phyloP scores from a whole-genome alignment of 2,888 invertebrate genomes.

The Noctua fimbriata region DNA sequence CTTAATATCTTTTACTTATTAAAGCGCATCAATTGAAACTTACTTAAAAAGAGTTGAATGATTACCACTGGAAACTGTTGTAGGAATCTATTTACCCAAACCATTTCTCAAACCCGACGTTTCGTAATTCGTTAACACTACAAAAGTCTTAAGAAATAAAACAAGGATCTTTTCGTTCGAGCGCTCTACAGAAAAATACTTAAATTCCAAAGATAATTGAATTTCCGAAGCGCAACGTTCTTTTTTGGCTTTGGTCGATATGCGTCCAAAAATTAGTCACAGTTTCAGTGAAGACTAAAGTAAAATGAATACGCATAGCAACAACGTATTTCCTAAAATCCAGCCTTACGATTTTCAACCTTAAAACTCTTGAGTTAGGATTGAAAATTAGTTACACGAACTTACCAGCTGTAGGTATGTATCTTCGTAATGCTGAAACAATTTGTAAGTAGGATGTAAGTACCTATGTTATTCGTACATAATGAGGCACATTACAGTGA shows the following conservation, averaged over 20 bases:
- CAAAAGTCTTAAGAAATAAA: neutral
- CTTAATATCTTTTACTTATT: no score
- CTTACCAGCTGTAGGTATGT: constrained; percentile 13
- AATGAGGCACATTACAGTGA: constrained; percentile 55
- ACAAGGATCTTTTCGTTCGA: constrained; percentile 6
- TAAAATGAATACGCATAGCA: constrained; percentile 63
- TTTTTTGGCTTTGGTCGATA: constrained; percentile 40
- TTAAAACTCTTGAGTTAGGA: neutral
- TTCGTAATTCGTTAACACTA: neutral
- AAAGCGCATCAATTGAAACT: no score
- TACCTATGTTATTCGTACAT: constrained; percentile 36
- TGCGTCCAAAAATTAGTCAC: constrained; percentile 60
- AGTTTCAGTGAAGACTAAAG: constrained; percentile 50
- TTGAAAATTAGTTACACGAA: constrained; percentile 29
- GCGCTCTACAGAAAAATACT: constrained; percentile 4
- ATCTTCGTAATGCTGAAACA: constrained; percentile 46
- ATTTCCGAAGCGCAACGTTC: constrained; percentile 53
- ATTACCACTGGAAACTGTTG: neutral
- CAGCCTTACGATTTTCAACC: constrained; percentile 30
- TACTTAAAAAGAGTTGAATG: neutral
- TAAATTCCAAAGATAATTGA: constrained; percentile 47
- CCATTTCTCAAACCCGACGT: no score
- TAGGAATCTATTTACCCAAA: neutral
- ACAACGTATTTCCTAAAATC: constrained; percentile 46
- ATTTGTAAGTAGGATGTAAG: constrained; percentile 34